These are phyloP conservation scores for Dendropsophus ebraccatus DNA, from an alignment of 2,113 vertebrate species.

Conservation along the genomic window DNA sequence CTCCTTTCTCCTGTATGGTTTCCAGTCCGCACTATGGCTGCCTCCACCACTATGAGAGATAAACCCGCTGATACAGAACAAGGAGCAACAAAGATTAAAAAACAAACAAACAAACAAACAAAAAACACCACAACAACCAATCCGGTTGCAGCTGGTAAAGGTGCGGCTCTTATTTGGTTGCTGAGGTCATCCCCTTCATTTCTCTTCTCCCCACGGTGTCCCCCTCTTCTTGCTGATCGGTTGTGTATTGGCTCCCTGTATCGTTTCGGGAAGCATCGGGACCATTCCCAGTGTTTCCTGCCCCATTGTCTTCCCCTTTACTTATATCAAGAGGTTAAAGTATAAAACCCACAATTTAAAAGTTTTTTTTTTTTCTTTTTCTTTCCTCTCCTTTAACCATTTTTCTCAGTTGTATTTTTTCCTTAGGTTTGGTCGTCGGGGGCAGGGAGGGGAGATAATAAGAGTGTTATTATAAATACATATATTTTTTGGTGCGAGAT, in stretches of 20 bases:
- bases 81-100: background rate
- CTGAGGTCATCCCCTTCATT: background rate
- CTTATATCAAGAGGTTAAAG: background rate
- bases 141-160: background rate
- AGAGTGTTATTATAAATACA: slow-evolving; percentile 77
- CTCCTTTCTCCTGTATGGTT: background rate
- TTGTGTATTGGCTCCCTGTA: background rate
- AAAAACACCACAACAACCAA: background rate
- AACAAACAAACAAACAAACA: too few species aligned
- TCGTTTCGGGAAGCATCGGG: background rate
- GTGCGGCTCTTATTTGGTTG: background rate
- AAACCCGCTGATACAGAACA: background rate
- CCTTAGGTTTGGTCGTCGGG: slow-evolving; percentile 77
- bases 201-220: background rate
- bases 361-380: too few species aligned
- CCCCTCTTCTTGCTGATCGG: background rate
- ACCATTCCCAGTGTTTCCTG: too few species aligned
- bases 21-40: background rate
- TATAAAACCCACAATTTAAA: background rate
- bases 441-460: slow-evolving; percentile 73
- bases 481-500: slow-evolving; percentile 81
- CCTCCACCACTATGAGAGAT: background rate
- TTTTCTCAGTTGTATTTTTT: slow-evolving; percentile 1
- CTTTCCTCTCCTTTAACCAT: background rate
- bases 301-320: background rate